These are phyloP conservation scores for Sinotaia quadrata DNA, from an alignment of 2,888 invertebrate species.

Conservation along the genomic window DNA sequence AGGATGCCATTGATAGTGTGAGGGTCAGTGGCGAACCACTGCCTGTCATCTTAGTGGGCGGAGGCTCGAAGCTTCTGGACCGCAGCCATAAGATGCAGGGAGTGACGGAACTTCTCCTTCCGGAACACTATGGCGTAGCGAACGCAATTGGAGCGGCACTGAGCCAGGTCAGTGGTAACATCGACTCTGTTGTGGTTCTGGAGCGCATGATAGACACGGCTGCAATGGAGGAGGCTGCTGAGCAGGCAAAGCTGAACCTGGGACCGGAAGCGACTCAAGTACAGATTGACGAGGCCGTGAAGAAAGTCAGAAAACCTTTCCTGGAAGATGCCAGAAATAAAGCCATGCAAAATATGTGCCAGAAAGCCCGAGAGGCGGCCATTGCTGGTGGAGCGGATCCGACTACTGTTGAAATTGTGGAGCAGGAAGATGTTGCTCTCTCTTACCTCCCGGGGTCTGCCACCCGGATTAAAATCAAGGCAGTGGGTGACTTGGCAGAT, in stretches of 20 bases:
- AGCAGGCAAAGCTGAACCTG: constrained; percentile 3
- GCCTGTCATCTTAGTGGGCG: constrained; percentile 65
- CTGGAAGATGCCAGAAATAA: constrained; percentile 43
- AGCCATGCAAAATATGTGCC: constrained; percentile 38
- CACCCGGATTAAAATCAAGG: constrained; percentile 58
- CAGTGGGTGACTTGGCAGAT: constrained; percentile 54
- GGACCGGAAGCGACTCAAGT: constrained; percentile 13
- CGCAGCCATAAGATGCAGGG: constrained; percentile 41
- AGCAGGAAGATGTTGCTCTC: constrained; percentile 55
- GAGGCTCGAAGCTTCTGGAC: constrained; percentile 60
- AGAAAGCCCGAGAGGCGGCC: constrained; percentile 25
- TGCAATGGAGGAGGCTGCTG: constrained; percentile 25
- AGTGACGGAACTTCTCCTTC: constrained; percentile 43
- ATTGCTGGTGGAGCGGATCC: constrained; percentile 41
- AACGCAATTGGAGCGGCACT: constrained; percentile 70
- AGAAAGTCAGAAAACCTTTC: constrained; percentile 38
- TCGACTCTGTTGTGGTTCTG: constrained; percentile 56
- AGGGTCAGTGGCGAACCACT: constrained; percentile 50
- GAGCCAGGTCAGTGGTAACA: constrained; percentile 59
- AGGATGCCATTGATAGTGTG: constrained; percentile 58
- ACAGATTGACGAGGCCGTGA: constrained; percentile 30
- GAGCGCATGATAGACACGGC: constrained; percentile 38
- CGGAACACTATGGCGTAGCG: constrained; percentile 59
- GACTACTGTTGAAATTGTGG: constrained; percentile 43
- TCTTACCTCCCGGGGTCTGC: constrained; percentile 65